Evolutionary conservation across 2,888 invertebrate species (phyloP), one percentile per base, ranked within the genome.

Genomic region (Aricia artaxerxes): DNA sequence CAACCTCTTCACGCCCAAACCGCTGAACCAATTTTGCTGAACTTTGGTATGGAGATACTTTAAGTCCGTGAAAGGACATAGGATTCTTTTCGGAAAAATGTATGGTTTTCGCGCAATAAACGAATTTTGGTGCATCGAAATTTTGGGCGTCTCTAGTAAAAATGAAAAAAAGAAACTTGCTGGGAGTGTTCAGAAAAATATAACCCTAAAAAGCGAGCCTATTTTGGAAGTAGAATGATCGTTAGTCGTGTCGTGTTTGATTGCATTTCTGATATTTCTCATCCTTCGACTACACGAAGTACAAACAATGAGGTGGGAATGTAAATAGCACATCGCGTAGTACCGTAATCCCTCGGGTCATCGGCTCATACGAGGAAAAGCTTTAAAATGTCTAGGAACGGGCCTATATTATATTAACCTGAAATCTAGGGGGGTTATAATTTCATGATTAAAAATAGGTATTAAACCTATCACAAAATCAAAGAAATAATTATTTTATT

Each of bases 321-420:
- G 87, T 89, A 87, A 85, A 86, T 86, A 87, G 86, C 86, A 85
- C 83, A 84, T 85, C 83, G 82, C 82, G 84, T 87, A 86, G 90
- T 91, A 91, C 91, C 92, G 91, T 91, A 91, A 90, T 88, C 86
- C 85, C 88, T 86, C 88, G 86, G 91, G 91, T 91, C 91, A 90
- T 89, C 90, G 91, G 90, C 91, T 90, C 89, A 90, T 88, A 69
- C 88, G 89, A 88, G 86, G 87, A 87, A 87, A 88, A 88, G 88
- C 86, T 88, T 89, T 91, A 90, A 90, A 89, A 89, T 87, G 75
- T 73, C 73, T 73, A 73, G 38, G 53, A 75, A 35, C 31, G 16
- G 31, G 57, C 53, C 53, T 76, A 73, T 24, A 73, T 73, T 73
- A 35, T 78, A 31, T 38, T 49, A 72, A 73, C 77, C 69, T 69